These are phyloP conservation scores for Eulithis prunata DNA, from an alignment of 2,888 invertebrate genomes.

Conservation along the genomic window DNA sequence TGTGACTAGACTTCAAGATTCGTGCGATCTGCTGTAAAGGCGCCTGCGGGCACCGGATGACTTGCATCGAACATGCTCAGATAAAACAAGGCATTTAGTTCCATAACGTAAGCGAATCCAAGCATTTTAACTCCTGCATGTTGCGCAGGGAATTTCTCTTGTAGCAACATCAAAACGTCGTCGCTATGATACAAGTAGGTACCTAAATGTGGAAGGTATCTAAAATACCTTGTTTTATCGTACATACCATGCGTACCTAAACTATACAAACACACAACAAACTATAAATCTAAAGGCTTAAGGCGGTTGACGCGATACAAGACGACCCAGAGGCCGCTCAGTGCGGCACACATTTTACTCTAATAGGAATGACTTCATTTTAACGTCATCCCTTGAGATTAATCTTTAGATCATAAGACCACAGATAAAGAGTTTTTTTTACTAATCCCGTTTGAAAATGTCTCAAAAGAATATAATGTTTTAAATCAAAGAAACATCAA, in stretches of 20 bases:
- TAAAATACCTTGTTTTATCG: conserved; percentile 31
- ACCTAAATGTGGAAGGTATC: conserved; percentile 1
- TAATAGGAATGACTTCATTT: no score
- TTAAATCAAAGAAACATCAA: neutral
- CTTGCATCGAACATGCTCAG: conserved; percentile 24
- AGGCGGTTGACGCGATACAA: conserved; percentile 17
- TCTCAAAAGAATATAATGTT: no score
- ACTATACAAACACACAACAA: conserved; percentile 46
- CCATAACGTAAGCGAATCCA: neutral
- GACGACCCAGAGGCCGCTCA: neutral
- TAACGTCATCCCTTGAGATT: no score
- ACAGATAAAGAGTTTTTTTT: neutral
- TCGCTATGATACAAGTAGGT: neutral
- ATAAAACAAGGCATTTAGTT: conserved; percentile 19
- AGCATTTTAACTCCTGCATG: no score
- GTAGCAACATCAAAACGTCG: no score
- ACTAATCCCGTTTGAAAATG: neutral
- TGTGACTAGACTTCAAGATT: conserved; percentile 74
- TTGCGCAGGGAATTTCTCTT: no score
- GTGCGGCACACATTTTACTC: no score
- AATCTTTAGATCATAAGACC: no score
- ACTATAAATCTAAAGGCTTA: conserved; percentile 52
- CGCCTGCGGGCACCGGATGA: conserved; percentile 38
- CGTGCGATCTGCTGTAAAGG: conserved; percentile 42
- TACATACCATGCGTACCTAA: conserved; percentile 43